Base-by-base conservation (phyloP, 2,797 vertebrate species). In the Bothrops alternatus region DNA sequence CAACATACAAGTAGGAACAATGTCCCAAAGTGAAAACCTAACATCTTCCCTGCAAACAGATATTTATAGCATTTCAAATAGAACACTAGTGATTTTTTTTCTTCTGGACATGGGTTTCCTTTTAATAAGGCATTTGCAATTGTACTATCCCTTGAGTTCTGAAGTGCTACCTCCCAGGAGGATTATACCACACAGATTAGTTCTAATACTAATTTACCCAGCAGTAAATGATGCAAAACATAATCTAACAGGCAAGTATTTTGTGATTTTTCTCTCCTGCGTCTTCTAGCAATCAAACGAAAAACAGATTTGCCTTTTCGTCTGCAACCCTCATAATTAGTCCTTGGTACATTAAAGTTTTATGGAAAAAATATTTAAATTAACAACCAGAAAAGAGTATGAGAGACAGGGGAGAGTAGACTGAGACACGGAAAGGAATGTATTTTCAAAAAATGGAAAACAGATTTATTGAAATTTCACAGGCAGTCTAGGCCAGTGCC, bases 351-450 rank as follows among this genome's bases (percentile, higher is more conserved):
- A 92, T 89, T 92, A 89, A 92, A 88, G 26, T 88, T 89, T 92
- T 92, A 92, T 89, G 58, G 56, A 87, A 92, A 92, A 92, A 87
- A 91, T 92, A 92, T 92, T 92, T 92, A 89, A 92, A 92, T 92
- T 89, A 92, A 92, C 87, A 89, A 92, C 65, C 65, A 92, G 91
- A 92, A 92, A 89, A 89, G 56, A 32, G 65, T 78, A 61, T 6
- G 53, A 88, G 86, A 89, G 65, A 60, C 55, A 60, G 37, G 58
- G 89, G 13, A 56, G 53, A 92, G n/a, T 61, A 82, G 65, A 92
- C 55, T 61, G 65, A 92, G 91, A 88, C 55, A 60, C 18, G 65
- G 56, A 82, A 20, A 88, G 65, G 55, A 82, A 60, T 69, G 28
- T 26, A 23, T 60, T 50, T 25, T 82, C 73, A 26, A 20, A n/a